phyloP scores from a whole-genome alignment of 2,888 invertebrate genomes.

The Habroteleia sp. region DNA sequence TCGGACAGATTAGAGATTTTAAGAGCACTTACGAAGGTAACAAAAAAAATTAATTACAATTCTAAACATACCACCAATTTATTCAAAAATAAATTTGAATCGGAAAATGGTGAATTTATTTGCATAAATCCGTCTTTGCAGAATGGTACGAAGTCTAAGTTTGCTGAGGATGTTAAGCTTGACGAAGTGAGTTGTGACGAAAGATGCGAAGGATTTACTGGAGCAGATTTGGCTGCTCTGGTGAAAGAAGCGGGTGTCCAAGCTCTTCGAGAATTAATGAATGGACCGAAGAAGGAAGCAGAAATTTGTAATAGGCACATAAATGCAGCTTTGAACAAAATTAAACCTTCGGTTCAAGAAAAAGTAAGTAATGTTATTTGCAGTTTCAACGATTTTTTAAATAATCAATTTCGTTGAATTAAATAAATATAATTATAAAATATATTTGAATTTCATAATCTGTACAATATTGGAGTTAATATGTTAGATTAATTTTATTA shows the following conservation, averaged over 20 bases:
- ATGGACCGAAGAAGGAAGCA: constrained; percentile 80
- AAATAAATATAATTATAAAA: no score
- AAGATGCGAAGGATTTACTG: constrained; percentile 90
- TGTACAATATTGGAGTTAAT: no score
- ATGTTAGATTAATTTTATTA: no score
- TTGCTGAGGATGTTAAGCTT: constrained; percentile 90
- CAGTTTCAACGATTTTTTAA: no score
- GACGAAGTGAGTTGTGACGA: constrained; percentile 86
- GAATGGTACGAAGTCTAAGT: constrained; percentile 89
- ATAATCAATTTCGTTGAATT: no score
- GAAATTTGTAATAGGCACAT: constrained; percentile 88
- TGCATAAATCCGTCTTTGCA: constrained; percentile 75
- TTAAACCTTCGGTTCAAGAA: constrained; percentile 92
- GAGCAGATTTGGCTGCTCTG: constrained; percentile 95
- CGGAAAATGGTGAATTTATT: no score
- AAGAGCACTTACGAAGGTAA: constrained; percentile 91
- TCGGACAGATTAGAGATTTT: constrained; percentile 94
- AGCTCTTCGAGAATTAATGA: constrained; percentile 89
- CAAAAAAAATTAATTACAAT: background rate
- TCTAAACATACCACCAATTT: no score
- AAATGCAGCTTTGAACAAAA: constrained; percentile 87
- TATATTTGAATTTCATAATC: no score
- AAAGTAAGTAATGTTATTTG: constrained; percentile 82
- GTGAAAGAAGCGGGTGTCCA: constrained; percentile 93
- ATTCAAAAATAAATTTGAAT: no score